Evolutionary conservation across 2,888 invertebrate genomes (phyloP).

Genomic region (Synergus itoensis): DNA sequence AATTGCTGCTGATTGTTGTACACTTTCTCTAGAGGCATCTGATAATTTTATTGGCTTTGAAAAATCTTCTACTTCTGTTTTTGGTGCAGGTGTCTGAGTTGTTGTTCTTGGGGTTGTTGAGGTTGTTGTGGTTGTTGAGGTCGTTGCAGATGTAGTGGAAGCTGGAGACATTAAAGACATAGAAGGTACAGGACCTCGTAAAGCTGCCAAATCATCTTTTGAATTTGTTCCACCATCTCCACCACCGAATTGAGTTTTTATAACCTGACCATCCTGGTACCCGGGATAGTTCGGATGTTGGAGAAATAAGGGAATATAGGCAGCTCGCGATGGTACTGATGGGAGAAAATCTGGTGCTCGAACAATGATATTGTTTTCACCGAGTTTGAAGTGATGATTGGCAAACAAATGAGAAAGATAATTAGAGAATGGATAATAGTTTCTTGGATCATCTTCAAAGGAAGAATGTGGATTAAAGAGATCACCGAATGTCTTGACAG

Average conservation of each 20-base stretch:
- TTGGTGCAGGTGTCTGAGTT: constrained; percentile 36
- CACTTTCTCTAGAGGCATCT: not conserved
- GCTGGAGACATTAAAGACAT: not conserved
- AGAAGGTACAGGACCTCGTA: not conserved
- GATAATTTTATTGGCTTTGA: constrained; percentile 43
- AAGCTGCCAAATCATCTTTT: constrained; percentile 3
- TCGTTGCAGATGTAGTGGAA: not conserved
- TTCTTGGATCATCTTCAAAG: constrained; percentile 41
- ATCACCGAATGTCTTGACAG: not conserved
- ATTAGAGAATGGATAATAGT: constrained; percentile 49
- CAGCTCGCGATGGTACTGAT: constrained; percentile 47
- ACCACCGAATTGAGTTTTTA: constrained; percentile 25
- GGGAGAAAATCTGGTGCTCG: constrained; percentile 51
- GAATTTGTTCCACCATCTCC: not conserved
- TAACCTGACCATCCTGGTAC: not conserved
- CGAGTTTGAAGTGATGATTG: constrained; percentile 51
- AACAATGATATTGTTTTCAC: constrained; percentile 51
- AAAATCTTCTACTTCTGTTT: constrained; percentile 47
- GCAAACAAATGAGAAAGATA: constrained; percentile 49
- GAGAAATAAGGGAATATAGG: constrained; percentile 55
- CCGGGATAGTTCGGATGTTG: not conserved
- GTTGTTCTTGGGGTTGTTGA: constrained; percentile 32
- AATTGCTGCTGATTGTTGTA: constrained; percentile 13
- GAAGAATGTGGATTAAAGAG: not conserved
- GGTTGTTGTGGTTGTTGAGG: constrained; percentile 34